Evolutionary conservation across 2,888 invertebrate genomes (phyloP), one percentile per base, ranked within the genome.

Genomic region (Eilema griseolum): DNA sequence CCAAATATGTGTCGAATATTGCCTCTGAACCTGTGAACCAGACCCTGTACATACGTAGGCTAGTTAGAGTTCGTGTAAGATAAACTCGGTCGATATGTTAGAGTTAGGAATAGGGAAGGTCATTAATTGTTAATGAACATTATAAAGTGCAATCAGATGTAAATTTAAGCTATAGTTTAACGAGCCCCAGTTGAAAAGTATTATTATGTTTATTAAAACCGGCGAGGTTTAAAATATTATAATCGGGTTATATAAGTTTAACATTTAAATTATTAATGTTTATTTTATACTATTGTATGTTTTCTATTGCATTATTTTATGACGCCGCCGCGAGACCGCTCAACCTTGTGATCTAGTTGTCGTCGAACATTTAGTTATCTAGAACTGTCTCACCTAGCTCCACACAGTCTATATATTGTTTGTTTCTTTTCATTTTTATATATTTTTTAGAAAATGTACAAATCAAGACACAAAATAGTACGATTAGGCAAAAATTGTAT

Each of bases 151-250:
- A 95, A 95, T 95, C 95, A 89, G 89, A 92, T 92, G 90, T 94
- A 91, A 92, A 92, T 89, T 88, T 94, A 94, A 93, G 93, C 85
- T 92, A 91, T 88, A 86, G 88, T 90, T 86, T 89, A 89, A 89
- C 85, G 90, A 89, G 86, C 88, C 94, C 94, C 93, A 94, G 94
- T 95, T 94, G 89, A 93, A 93, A 94, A 95, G 95, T 95, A 95
- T 95, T 95, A 95, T 94, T 95, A 95, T 93, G 93, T 94, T 95
- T 95, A 95, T 94, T 83, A 90, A 88, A 93, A 94, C 95, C 95
- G 92, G 87, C 85, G 88, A 92, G 95, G 95, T 95, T 94, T 91
- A 87, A 95, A 93, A 95, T 95, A 95, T 95, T 93, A 92, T 93
- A 88, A 94, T 94, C 92, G 93, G 95, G 92, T 95, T 94, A 92